phyloP scores from a whole-genome alignment of 2,888 invertebrate species.

The Anthrax anthrax region DNA sequence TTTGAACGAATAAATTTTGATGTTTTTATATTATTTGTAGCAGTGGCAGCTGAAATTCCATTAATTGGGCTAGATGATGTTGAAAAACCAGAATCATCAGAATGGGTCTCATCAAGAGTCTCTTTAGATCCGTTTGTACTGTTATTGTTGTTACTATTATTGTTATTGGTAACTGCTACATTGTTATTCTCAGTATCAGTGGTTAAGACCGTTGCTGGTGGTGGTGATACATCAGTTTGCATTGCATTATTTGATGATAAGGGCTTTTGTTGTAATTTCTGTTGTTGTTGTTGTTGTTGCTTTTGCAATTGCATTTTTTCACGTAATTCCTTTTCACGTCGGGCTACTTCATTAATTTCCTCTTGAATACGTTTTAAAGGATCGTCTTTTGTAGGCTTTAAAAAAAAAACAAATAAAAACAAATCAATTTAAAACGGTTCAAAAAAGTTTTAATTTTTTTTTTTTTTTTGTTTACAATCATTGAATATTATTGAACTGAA shows the following conservation, averaged over 20 bases:
- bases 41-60: constrained; percentile 20
- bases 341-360: constrained; percentile 75
- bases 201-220: neutral
- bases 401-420: constrained; percentile 31
- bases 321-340: constrained; percentile 67
- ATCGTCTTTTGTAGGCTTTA: constrained; percentile 45
- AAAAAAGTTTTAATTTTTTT: too few species aligned
- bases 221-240: neutral
- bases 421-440: neutral
- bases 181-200: neutral
- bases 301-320: constrained; percentile 31
- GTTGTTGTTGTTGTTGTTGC: constrained; percentile 17
- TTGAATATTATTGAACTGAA: too few species aligned
- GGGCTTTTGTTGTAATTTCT: neutral
- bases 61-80: constrained; percentile 29
- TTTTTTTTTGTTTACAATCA: too few species aligned
- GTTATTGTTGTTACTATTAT: constrained; percentile 13
- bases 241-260: neutral
- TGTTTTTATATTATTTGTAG: constrained; percentile 19
- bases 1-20: constrained; percentile 31
- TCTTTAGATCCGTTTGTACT: too few species aligned
- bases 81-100: constrained; percentile 34
- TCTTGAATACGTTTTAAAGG: constrained; percentile 71
- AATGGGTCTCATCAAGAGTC: constrained; percentile 28
- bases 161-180: neutral